phyloP scores from a whole-genome alignment of 2,888 invertebrate species.

The Vandiemenella viatica region DNA sequence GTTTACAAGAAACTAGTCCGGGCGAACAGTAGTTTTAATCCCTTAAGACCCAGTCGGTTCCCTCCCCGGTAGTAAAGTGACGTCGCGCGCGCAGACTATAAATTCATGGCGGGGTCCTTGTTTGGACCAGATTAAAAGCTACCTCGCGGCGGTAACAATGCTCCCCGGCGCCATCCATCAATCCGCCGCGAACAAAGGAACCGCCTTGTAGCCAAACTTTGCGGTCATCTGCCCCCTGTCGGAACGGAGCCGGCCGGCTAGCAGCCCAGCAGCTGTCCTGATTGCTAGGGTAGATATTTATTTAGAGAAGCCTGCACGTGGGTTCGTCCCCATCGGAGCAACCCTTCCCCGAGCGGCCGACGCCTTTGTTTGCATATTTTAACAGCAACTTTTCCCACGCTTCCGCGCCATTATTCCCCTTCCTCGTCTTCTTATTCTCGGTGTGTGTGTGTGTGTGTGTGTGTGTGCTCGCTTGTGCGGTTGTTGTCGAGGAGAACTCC shows the following conservation, averaged over 20 bases:
- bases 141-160: too few relatives aligned
- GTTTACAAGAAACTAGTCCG: neutral
- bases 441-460: too few relatives aligned
- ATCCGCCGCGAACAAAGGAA: neutral
- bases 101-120: too few relatives aligned
- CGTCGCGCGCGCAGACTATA: too few relatives aligned
- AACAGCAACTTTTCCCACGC: neutral
- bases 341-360: too few relatives aligned
- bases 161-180: neutral
- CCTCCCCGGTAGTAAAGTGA: too few relatives aligned
- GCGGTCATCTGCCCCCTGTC: neutral
- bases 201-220: neutral
- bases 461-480: too few relatives aligned
- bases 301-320: neutral
- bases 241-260: too few relatives aligned
- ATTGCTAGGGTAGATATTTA: neutral
- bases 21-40: neutral
- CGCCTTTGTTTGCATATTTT: neutral
- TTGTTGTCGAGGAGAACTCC: neutral
- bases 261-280: neutral
- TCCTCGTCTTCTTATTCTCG: neutral
- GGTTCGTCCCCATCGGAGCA: neutral
- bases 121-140: too few relatives aligned
- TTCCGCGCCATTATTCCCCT: neutral
- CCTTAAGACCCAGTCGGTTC: neutral